Conservation (phyloP, 2,797 vertebrate species). For the Hoplostethus mediterraneus region DNA sequence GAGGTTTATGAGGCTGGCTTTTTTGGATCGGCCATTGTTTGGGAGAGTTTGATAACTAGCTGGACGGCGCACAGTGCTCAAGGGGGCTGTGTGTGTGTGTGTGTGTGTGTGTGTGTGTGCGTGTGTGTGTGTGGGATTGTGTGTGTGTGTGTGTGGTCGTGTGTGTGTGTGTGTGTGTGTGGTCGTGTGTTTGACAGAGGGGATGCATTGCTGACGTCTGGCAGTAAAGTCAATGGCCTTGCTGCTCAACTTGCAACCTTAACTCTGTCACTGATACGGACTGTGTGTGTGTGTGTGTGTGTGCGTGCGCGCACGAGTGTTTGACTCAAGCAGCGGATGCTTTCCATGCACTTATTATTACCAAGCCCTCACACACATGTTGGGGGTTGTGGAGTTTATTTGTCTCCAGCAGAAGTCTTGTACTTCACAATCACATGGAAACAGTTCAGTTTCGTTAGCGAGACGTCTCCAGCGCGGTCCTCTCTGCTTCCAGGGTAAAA, state of each 20-base stretch:
- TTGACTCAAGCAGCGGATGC: conserved; percentile 15
- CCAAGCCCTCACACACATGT: conserved; percentile 2
- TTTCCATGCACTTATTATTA: conserved; percentile 3
- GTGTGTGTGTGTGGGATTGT: conserved; percentile 55
- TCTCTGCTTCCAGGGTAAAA: conserved; percentile 1
- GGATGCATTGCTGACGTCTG: conserved; percentile 42
- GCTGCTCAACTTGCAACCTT: conserved; percentile 26
- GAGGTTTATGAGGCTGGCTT: conserved; percentile 38
- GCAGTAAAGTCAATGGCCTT: conserved; percentile 32
- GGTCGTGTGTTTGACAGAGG: no score
- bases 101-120: conserved; percentile 56
- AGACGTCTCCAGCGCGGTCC: neutral
- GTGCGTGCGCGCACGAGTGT: conserved; percentile 9
- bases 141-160: no score
- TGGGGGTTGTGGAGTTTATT: conserved; percentile 43
- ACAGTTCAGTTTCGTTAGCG: neutral
- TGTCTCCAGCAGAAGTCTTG: conserved; percentile 41
- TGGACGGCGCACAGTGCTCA: conserved; percentile 72
- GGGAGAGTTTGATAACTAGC: conserved; percentile 34
- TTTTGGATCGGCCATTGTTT: conserved; percentile 53
- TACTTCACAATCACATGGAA: conserved; percentile 10
- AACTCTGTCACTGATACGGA: conserved; percentile 6
- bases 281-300: conserved; percentile 12
- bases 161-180: no score
- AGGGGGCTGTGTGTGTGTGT: conserved; percentile 43